Base-by-base conservation (phyloP, 2,113 vertebrate genomes). In the Hydrolagus affinis region DNA sequence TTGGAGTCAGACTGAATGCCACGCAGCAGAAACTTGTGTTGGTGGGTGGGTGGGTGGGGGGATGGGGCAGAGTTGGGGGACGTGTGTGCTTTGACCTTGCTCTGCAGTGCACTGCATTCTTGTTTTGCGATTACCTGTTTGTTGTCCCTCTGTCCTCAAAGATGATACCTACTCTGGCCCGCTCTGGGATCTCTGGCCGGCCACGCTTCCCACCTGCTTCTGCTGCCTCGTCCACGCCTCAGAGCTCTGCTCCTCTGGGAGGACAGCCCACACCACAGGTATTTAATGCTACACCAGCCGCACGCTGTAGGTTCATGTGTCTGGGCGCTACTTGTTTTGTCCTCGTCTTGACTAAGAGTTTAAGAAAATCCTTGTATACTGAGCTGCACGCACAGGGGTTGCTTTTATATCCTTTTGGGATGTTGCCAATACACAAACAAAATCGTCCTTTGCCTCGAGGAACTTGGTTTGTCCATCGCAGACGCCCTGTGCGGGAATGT, bases 221-320 rank as follows among this genome's bases (percentile, higher is more conserved):
- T 86, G 91, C 91, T 87, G 93, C 92, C 90, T 88, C 95, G 85
- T 89, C 95, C 91, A 88, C 92, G 30, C 91, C 95, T 87, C 90
- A 92, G 78, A 95, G 93, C 88, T 88, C 95, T 87, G 89, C 92
- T 85, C 90, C 94, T 85, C 89, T 94, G 89, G 94, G 94, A 91
- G 93, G 92, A 93, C 95, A 94, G 92, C 91, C 92, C 86, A 93
- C 95, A 89, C 89, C 95, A 92, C 96, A 98, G 96, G 96, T 97
- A 95, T 93, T 95, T 93, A 92, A 88, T 86, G 0, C 59, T 21
- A 86, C 87, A 72, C 85, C 87, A 87, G 87, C 70, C 7, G 70
- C 75, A 69, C 85, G 86, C 86, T 85, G 2, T 85, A 87, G 85
- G 0, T 87, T 85, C 87, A 0, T 70, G 86, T 64, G 30, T 0